phyloP scores from a whole-genome alignment of 1,140 invertebrate species.

The Drosophila athabasca region DNA sequence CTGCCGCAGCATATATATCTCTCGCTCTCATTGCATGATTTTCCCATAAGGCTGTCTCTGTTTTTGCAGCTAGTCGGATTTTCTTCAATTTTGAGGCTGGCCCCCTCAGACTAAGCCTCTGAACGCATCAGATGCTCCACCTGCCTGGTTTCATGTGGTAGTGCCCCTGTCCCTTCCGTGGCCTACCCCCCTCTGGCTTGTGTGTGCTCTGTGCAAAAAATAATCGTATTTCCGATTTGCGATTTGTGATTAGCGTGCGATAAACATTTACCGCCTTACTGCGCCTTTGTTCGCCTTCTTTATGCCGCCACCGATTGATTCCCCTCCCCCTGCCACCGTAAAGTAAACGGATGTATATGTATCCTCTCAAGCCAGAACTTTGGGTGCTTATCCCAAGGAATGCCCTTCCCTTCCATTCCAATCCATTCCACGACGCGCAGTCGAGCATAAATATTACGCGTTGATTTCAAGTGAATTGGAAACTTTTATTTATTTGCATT shows the following conservation, averaged over 20 bases:
- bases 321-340: too few relatives aligned
- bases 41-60: too few relatives aligned
- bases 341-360: too few relatives aligned
- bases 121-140: constrained; percentile 18
- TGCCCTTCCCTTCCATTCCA: neutral
- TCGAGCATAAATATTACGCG: constrained; percentile 71
- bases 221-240: constrained; percentile 78
- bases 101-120: constrained; percentile 19
- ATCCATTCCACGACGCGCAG: constrained; percentile 18
- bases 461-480: constrained; percentile 69
- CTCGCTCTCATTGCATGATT: too few relatives aligned
- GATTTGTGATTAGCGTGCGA: constrained; percentile 77
- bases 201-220: constrained; percentile 39
- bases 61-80: neutral
- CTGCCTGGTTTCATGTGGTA: constrained; percentile 1
- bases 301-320: constrained; percentile 16
- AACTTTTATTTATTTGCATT: constrained; percentile 55
- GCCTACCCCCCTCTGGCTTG: neutral
- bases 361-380: too few relatives aligned
- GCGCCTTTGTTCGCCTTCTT: constrained; percentile 38
- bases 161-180: neutral
- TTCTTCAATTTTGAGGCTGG: neutral
- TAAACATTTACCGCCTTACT: constrained; percentile 51
- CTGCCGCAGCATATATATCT: too few relatives aligned
- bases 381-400: too few relatives aligned